Evolutionary conservation across 2,888 invertebrate genomes (phyloP).

Genomic region (Danaus chrysippus): DNA sequence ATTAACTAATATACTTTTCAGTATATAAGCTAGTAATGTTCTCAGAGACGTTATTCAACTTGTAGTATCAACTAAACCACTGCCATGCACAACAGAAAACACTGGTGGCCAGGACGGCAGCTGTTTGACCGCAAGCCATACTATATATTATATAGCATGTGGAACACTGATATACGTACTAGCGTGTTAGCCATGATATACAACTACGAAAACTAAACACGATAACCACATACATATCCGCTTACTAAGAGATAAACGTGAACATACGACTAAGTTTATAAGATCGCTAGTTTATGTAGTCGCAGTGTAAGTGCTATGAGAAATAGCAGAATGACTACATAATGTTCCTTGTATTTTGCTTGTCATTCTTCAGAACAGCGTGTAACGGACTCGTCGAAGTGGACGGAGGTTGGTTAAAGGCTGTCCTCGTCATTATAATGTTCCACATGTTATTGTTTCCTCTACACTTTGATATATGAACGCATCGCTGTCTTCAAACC

Average conservation of each 20-base stretch:
- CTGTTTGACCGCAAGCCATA: slow-evolving; percentile 6
- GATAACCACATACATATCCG: background rate
- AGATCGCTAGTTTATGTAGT: too few relatives aligned
- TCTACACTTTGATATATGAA: slow-evolving; percentile 1
- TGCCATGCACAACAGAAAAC: background rate
- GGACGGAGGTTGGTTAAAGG: slow-evolving; percentile 15
- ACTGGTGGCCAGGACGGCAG: slow-evolving; percentile 4
- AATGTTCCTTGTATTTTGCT: background rate
- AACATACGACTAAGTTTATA: too few relatives aligned
- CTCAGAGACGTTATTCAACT: background rate
- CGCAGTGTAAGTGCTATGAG: too few relatives aligned
- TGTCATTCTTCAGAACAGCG: background rate
- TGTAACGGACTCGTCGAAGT: slow-evolving; percentile 17
- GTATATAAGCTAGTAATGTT: background rate
- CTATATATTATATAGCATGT: slow-evolving; percentile 1
- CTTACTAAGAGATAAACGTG: too few relatives aligned
- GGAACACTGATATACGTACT: slow-evolving; percentile 1
- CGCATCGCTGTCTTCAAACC: slow-evolving; percentile 7
- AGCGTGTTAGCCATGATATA: background rate
- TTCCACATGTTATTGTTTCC: slow-evolving; percentile 9
- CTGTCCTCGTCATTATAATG: slow-evolving; percentile 13
- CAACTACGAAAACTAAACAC: background rate
- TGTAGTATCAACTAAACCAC: background rate
- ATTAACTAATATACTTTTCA: background rate
- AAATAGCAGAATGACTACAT: background rate